Conservation (phyloP, 1,140 invertebrate species). For the Nomia melanderi region DNA sequence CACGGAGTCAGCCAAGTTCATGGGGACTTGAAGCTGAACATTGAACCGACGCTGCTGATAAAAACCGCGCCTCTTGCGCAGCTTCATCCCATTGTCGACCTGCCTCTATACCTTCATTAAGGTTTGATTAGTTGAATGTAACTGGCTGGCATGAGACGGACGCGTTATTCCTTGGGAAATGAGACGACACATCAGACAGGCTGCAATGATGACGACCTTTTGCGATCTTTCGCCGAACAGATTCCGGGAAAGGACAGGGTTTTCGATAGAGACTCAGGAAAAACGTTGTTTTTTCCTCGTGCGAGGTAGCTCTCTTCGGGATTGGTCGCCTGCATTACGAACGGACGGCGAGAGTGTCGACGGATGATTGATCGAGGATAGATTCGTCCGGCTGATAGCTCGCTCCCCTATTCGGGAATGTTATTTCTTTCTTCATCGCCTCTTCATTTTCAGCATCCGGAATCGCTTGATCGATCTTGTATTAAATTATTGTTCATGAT, state of each 20-base stretch:
- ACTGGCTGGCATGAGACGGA: neutral
- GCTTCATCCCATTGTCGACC: neutral
- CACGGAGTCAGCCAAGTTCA: slow-evolving; percentile 48
- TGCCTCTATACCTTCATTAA: neutral
- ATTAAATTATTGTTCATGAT: slow-evolving; percentile 54
- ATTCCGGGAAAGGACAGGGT: neutral
- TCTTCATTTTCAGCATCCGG: slow-evolving; percentile 8
- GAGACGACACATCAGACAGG: neutral
- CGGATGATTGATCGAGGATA: slow-evolving; percentile 12
- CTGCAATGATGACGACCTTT: neutral
- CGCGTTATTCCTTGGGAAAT: neutral
- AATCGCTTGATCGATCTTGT: slow-evolving; percentile 28
- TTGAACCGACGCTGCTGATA: slow-evolving; percentile 4
- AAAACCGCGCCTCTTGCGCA: slow-evolving; percentile 12
- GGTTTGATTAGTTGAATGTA: neutral
- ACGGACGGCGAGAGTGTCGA: slow-evolving; percentile 22
- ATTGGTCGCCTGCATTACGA: slow-evolving; percentile 14
- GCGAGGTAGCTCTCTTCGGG: neutral
- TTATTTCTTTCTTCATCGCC: slow-evolving; percentile 29
- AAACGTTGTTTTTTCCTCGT: neutral
- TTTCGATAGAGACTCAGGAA: neutral
- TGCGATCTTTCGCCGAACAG: neutral
- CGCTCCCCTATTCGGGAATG: neutral
- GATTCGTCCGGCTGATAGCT: slow-evolving; percentile 32
- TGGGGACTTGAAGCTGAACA: slow-evolving; percentile 8